Base-by-base conservation (phyloP, 2,888 invertebrate genomes). In the Oscheius onirici region DNA sequence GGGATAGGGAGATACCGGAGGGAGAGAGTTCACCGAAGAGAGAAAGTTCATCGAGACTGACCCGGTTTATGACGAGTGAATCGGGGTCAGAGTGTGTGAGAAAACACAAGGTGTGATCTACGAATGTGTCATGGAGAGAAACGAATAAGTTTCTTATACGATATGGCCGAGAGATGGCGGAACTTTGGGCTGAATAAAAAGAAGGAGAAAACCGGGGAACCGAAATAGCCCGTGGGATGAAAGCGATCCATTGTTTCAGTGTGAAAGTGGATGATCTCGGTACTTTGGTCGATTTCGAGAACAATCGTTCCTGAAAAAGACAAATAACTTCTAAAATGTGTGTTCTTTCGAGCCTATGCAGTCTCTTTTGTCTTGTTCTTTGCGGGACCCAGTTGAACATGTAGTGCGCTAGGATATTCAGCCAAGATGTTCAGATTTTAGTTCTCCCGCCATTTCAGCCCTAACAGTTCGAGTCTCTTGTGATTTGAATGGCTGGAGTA, bases 131-230 rank as follows among this genome's bases (percentile, higher is more conserved):
- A 15, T 17, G 20, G 49, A 17, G 49, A 15, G 49, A 1, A 49
- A 34, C 11, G 41, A n/a, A 13, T 58, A 40, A 58, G 41, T 58
- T 34, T 58, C 41, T 58, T 58, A 41, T 58, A 58, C 58, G 58
- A 58, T 58, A 58, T 58, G 15, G 58, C 17, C 15, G 3, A n/a
- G 41, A 49, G 10, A n/a, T 6, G 41, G 57, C 58, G 58, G 58
- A 58, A 58, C 58, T 49, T 22, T 49, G 20, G 15, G 10, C 17
- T 22, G 22, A 49, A 15, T 17, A 49, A 22, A 22, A 10, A 15
- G 10, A 8, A 49, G 49, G 22, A 49, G 49, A 17, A 22, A 22
- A 20, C 22, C 20, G 17, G 49, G 49, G 49, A 49, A 49, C 49
- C 46, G 46, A 49, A 22, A 17, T 17, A 10, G 49, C 17, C 17